Evolutionary conservation across 2,888 invertebrate species (phyloP), one percentile per base, ranked within the genome.

Genomic region (Eilema griseolum): DNA sequence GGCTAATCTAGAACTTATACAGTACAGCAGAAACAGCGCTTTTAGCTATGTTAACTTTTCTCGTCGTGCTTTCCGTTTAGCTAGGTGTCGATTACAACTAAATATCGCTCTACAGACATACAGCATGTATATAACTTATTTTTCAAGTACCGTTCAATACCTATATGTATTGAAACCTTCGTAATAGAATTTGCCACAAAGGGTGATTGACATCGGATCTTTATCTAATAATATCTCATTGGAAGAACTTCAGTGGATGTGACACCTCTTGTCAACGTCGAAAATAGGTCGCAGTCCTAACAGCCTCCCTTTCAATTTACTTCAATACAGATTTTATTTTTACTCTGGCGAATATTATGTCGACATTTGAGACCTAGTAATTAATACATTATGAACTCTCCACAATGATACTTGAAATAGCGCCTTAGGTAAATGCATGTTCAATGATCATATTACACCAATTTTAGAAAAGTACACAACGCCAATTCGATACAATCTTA

Each of bases 101-200:
- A 12, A 37, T 7, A 41, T 41, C 14, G 41, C 41, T 41, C 14
- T 41, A 41, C 41, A 7, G 5, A 4, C 3, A 3, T 41, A 41
- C 41, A 41, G 4, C 0, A 52, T 16, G 8, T 7, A 16, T n/a
- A 52, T 52, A 20, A 5, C 20, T 10, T 52, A 52, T 2, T n/a
- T n/a, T n/a, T n/a, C 8, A 52, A n/a, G 52, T 52, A 52, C 2
- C 2, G 16, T 41, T 16, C 12, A 41, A 41, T 41, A 41, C 16
- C 20, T 20, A 46, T n/a, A 41, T 16, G 3, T 41, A 41, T 41
- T 16, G 41, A 16, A 41, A 37, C 23, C 33, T 37, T 62, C 24
- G 33, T n/a, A 62, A 37, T 62, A 62, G 37, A 62, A 37, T 24
- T 62, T 37, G 37, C 33, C 16, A 24, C 24, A 37, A 62, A 62